Evolutionary conservation across 1,140 invertebrate genomes (phyloP).

Genomic region (Leptonema lineaticorne): DNA sequence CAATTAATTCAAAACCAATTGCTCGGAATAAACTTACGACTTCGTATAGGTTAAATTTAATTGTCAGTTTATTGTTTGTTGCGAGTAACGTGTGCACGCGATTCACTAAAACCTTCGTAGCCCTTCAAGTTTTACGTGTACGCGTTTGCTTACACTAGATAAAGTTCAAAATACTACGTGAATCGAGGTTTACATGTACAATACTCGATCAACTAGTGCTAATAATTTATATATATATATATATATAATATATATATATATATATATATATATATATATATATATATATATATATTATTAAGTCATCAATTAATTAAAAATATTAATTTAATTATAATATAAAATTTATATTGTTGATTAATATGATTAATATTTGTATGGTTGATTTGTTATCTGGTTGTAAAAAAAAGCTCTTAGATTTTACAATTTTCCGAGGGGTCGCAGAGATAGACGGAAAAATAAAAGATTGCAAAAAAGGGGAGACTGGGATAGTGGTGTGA

Average conservation of each 20-base stretch:
- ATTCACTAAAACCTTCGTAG: not conserved
- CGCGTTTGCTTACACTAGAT: too few species aligned
- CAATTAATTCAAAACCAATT: constrained; percentile 17
- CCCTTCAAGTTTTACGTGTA: not conserved
- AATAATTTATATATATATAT: not conserved
- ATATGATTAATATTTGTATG: not conserved
- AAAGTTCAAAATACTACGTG: too few species aligned
- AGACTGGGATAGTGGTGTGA: not conserved
- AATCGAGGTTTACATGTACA: too few species aligned
- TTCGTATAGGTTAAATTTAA: not conserved
- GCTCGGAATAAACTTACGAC: constrained; percentile 4
- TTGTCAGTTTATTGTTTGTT: constrained; percentile 8
- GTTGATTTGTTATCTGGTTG: not conserved
- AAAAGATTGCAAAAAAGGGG: not conserved
- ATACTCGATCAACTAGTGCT: too few species aligned
- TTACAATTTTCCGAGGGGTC: not conserved
- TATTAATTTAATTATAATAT: not conserved
- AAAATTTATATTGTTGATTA: not conserved
- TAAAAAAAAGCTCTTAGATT: not conserved
- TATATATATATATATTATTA: too few species aligned
- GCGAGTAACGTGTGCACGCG: not conserved
- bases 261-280: too few species aligned
- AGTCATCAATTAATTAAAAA: not conserved
- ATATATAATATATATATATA: too few species aligned
- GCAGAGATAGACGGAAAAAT: not conserved